These are phyloP conservation scores for Palythoa grandis DNA, from an alignment of 92 coral and sea anemone genomes.

Conservation along the genomic window DNA sequence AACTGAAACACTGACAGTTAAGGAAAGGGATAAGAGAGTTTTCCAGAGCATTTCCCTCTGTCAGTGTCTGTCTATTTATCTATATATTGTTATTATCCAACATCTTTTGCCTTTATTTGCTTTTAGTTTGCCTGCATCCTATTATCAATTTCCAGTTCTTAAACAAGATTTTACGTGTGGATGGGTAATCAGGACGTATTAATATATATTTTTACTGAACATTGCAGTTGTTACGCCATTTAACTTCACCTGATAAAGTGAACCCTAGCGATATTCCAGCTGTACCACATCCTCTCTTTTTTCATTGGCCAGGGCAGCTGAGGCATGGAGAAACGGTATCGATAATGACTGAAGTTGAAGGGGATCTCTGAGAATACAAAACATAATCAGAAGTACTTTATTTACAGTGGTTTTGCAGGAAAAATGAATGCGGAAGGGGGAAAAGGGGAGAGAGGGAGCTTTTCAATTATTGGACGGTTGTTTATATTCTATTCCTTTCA, in stretches of 20 bases:
- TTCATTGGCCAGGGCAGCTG: constrained; percentile 75
- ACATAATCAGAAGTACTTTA: background rate
- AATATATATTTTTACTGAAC: too few species aligned
- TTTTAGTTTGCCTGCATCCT: too few species aligned
- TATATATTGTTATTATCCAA: too few species aligned
- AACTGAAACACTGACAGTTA: constrained; percentile 32
- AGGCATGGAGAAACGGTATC: constrained; percentile 88
- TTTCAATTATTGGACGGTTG: too few species aligned
- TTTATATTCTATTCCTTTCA: too few species aligned
- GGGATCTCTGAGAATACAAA: constrained; percentile 59
- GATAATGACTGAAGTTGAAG: constrained; percentile 84
- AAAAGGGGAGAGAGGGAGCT: too few species aligned
- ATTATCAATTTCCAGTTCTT: too few species aligned
- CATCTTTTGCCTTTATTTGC: too few species aligned
- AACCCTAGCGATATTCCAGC: constrained; percentile 69
- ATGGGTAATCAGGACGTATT: background rate
- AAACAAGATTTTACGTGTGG: background rate
- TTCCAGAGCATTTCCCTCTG: too few species aligned
- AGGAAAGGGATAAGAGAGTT: background rate
- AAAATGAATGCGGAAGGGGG: too few species aligned
- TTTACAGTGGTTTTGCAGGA: background rate
- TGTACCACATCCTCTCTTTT: constrained; percentile 72
- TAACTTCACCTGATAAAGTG: constrained; percentile 68
- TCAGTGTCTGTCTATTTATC: too few species aligned
- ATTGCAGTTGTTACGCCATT: background rate